Base-by-base conservation (phyloP, 2,113 vertebrate species). In the Menidia beryllina region DNA sequence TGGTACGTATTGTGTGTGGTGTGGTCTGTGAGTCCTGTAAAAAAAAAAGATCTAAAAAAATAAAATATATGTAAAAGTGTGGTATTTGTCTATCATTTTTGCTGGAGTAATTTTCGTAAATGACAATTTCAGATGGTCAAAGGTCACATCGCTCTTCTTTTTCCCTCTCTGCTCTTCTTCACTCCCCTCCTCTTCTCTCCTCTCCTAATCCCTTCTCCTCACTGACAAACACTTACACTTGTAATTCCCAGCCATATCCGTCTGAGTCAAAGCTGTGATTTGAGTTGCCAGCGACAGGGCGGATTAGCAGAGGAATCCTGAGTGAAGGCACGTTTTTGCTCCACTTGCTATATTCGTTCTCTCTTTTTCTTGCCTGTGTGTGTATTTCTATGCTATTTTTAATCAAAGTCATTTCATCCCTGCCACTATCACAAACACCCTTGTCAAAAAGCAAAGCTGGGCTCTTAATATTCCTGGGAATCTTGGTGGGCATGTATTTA, bases 171-270 rank as follows among this genome's bases (percentile, higher is more conserved):
- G 7, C 23, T 27, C 14, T 54, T 7, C 12, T 48, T 66, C 55
- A 45, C 30, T 20, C 55, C 24, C 55, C 24, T 15, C 8, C 45
- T 62, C 60, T 50, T 57, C 38, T 72, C 52, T 51, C 38, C 57
- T 7, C 54, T 30, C 13, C 75, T 93, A 93, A 93, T 93, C 92
- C 87, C 69, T 47, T 86, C 82, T 86, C 79, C 81, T 88, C 84
- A 79, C 87, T 89, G 79, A 69, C 82, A 90, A 90, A 87, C 91
- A 91, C 88, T 93, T 91, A 92, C 85, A 89, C 88, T 89, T 91
- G 90, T 93, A 91, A 93, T 93, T 91, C 91, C 62, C 81, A 74
- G 77, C 72, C 88, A 85, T 72, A 90, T 90, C 90, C 76, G 52
- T 71, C 50, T 30, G 82, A 91, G 83, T 90, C 86, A 90, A 91